A percentile compares a stretch with the other conserved stretches of the same genome.
These are phyloP conservation scores for Coenonympha arcania DNA, from an alignment of 2,888 invertebrate genomes.

Conservation along the genomic window DNA sequence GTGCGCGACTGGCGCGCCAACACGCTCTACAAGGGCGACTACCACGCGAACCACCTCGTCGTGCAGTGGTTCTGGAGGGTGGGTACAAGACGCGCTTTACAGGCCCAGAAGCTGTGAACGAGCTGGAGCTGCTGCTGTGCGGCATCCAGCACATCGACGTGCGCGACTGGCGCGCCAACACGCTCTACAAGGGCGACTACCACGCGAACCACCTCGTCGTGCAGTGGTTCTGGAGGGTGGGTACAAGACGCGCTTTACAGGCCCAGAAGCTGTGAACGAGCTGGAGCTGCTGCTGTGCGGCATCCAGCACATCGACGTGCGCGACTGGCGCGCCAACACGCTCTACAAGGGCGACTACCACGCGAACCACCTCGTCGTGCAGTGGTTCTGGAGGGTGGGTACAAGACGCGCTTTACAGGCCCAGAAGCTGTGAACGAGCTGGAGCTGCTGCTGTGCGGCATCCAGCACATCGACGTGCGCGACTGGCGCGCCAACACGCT, in stretches of 20 bases:
- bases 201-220: constrained; percentile 97
- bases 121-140: constrained; percentile 97
- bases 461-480: constrained; percentile 98
- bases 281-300: constrained; percentile 98
- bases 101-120: too few species aligned
- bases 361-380: constrained; percentile 95
- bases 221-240: constrained; percentile 98
- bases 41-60: constrained; percentile 96
- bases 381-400: constrained; percentile 97
- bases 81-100: constrained; percentile 34
- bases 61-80: constrained; percentile 99
- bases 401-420: not conserved
- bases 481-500: constrained; percentile 98
- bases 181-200: constrained; percentile 98
- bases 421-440: too few species aligned
- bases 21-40: constrained; percentile 98
- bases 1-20: constrained; percentile 98
- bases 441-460: constrained; percentile 97
- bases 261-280: too few species aligned
- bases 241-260: constrained; percentile 30
- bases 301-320: constrained; percentile 98
- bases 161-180: constrained; percentile 97
- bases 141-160: constrained; percentile 99
- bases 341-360: constrained; percentile 99
- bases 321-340: constrained; percentile 97